These are phyloP conservation scores for Nothobranchius furzeri DNA, from an alignment of 2,113 vertebrate species.

Conservation along the genomic window DNA sequence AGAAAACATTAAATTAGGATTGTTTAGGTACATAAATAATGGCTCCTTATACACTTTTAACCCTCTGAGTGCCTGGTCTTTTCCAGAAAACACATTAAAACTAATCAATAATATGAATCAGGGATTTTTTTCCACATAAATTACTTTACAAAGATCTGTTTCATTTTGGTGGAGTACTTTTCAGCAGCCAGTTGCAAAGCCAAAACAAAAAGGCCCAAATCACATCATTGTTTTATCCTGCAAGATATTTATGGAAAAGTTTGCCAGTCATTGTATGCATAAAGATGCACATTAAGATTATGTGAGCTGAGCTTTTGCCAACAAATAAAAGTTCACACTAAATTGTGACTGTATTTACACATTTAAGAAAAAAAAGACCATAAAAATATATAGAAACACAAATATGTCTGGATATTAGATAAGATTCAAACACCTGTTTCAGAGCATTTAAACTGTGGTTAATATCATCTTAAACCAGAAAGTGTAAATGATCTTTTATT, in stretches of 20 bases:
- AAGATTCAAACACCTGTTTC: background rate
- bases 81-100: no score
- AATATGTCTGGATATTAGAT: background rate
- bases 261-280: background rate
- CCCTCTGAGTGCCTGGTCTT: no score
- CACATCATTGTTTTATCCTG: background rate
- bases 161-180: no score
- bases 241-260: background rate
- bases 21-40: no score
- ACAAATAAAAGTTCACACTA: background rate
- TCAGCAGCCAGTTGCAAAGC: no score
- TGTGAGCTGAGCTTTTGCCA: background rate
- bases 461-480: constrained; percentile 1
- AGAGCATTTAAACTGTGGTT: background rate
- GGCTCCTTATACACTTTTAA: no score
- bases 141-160: no score
- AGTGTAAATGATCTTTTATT: constrained; percentile 34
- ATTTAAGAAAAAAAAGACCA: background rate
- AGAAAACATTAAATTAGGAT: no score
- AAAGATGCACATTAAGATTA: background rate
- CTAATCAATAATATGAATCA: no score
- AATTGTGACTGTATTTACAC: no score
- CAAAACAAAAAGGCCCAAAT: background rate
- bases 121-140: no score
- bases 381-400: background rate